These are phyloP conservation scores for Papilio polytes DNA, from an alignment of 1,140 invertebrate genomes.

Conservation along the genomic window DNA sequence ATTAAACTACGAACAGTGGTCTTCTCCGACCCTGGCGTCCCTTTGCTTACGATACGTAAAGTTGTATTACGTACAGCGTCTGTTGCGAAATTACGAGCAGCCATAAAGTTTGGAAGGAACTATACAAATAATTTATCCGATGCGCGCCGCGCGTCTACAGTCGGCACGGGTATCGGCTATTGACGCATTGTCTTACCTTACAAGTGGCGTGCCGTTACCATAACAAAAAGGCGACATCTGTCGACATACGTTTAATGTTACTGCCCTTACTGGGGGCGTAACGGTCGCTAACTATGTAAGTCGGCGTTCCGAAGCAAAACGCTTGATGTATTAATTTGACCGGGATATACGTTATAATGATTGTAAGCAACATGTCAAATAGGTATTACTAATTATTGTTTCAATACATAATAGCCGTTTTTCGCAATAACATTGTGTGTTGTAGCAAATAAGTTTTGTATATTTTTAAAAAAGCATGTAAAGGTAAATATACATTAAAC, in stretches of 20 bases:
- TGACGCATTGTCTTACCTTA: constrained; percentile 43
- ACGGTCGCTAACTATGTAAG: constrained; percentile 10
- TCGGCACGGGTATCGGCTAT: constrained; percentile 2
- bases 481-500: neutral
- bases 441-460: neutral
- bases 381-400: neutral
- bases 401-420: neutral
- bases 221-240: constrained; percentile 52
- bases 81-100: neutral
- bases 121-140: neutral
- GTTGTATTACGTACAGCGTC: neutral
- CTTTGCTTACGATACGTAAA: neutral
- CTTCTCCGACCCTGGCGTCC: no score
- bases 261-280: constrained; percentile 14
- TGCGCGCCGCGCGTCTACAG: neutral
- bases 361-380: neutral
- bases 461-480: neutral
- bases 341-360: constrained; percentile 1
- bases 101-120: neutral
- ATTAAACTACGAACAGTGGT: no score
- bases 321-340: constrained; percentile 4
- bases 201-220: constrained; percentile 45
- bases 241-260: constrained; percentile 32
- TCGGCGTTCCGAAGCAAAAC: neutral
- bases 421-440: no score